Conservation (phyloP, 1,140 invertebrate species). For the Camponotus floridanus region DNA sequence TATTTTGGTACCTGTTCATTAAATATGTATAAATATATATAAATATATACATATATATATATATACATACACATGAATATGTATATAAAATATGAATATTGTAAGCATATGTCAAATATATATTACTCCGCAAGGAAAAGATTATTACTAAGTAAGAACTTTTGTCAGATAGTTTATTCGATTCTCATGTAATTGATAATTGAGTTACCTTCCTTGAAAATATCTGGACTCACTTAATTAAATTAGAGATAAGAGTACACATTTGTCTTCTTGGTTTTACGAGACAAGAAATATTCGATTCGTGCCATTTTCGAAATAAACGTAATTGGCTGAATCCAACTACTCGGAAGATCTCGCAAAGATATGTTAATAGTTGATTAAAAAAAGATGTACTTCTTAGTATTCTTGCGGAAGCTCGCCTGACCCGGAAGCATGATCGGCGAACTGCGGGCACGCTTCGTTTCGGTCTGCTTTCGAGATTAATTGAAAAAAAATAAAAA, state of each 20-base stretch:
- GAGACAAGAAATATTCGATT: neutral
- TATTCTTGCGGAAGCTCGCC: constrained; percentile 10
- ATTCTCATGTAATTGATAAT: constrained; percentile 9
- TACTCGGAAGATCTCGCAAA: neutral
- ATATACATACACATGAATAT: no score
- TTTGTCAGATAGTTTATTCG: neutral
- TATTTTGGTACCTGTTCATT: no score
- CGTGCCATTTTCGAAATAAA: constrained; percentile 14
- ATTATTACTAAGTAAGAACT: neutral
- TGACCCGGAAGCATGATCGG: constrained; percentile 48
- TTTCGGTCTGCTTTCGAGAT: constrained; percentile 66
- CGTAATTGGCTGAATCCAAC: constrained; percentile 3
- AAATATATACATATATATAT: no score
- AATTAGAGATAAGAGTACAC: neutral
- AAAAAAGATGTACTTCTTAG: constrained; percentile 35
- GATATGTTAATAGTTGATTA: constrained; percentile 40
- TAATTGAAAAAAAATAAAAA: constrained; percentile 64
- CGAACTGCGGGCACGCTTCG: constrained; percentile 39
- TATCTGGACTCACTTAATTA: neutral
- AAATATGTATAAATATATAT: no score
- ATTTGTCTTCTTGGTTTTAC: neutral
- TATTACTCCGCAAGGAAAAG: neutral
- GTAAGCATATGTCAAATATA: neutral
- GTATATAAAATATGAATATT: no score
- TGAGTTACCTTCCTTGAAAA: neutral